These are phyloP conservation scores for Dasypolia templi DNA, from an alignment of 2,888 invertebrate species.

Conservation along the genomic window DNA sequence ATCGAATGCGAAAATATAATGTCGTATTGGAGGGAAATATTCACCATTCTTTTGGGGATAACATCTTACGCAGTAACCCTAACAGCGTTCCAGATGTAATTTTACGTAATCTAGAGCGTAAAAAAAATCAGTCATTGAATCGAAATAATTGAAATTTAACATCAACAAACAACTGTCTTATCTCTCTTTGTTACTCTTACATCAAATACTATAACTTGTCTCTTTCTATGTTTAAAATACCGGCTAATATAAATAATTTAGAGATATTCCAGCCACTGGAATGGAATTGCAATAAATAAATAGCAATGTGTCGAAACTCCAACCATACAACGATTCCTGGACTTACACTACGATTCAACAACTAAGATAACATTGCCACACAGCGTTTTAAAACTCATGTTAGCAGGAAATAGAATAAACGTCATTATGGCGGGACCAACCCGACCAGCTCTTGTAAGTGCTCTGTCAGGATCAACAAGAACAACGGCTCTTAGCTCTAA, in stretches of 20 bases:
- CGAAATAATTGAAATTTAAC: slow-evolving; percentile 14
- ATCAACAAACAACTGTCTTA: slow-evolving; percentile 22
- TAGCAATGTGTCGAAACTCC: slow-evolving; percentile 21
- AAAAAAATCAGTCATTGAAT: slow-evolving; percentile 5
- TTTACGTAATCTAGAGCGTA: slow-evolving; percentile 25
- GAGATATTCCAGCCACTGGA: slow-evolving; percentile 16
- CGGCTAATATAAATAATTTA: slow-evolving; percentile 43
- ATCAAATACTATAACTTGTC: neutral
- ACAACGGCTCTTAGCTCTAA: no score
- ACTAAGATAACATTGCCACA: neutral
- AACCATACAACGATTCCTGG: neutral
- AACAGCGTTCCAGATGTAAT: slow-evolving; percentile 42
- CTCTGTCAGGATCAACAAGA: no score
- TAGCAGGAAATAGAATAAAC: neutral
- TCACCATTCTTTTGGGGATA: neutral
- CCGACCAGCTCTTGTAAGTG: no score
- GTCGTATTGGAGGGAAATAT: neutral
- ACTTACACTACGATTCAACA: neutral
- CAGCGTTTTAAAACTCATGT: no score
- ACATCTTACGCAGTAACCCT: slow-evolving; percentile 30
- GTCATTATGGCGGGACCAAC: no score
- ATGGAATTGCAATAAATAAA: slow-evolving; percentile 8
- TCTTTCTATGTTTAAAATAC: slow-evolving; percentile 48
- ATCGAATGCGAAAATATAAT: no score
- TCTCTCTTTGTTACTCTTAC: slow-evolving; percentile 25